Base-by-base conservation (phyloP, 2,113 vertebrate genomes). In the Pseudorasbora parva region DNA sequence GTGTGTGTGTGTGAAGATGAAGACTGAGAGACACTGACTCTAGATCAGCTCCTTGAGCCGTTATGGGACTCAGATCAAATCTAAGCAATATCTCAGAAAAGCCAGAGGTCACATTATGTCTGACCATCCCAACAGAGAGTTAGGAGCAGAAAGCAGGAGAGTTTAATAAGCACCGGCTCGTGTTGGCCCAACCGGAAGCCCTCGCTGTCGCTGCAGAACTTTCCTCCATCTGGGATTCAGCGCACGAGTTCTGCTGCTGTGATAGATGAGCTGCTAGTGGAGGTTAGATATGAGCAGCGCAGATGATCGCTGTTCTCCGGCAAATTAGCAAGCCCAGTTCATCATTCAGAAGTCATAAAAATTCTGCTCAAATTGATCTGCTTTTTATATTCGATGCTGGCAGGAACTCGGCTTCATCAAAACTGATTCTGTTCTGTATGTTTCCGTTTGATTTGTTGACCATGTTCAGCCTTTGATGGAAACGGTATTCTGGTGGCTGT, bases 21-120 rank as follows among this genome's bases (percentile, higher is more conserved):
- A 14, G 7, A 27, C 49, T 19, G 43, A 30, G 25, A 27, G 17
- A 27, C 43, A 75, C 25, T 33, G n/a, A 37, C 8, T 10, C n/a
- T 8, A 59, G 84, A 91, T 90, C 89, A 89, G 91, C 49, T 10
- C 10, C 91, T 85, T 6, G 17, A 33, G 33, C 1, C 21, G 21
- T 41, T 59, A 27, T 45, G 37, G 41, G 30, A 74, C 30, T 43
- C n/a, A 43, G 51, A 62, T 25, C 59, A 12, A 4, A 73, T 57
- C 14, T 41, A 19, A 25, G 69, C 54, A 74, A 80, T 80, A 80
- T 68, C 30, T 80, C 41, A 49, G 41, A 43, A 21, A 80, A 47
- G 15, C 59, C 7, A 8, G 51, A 80, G 62, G 62, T 54, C 78
- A 81, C 8, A 4, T n/a, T 33, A 51, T 81, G 45, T 14, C 78